Conservation (phyloP, 64 coral and sea anemone genomes). For the Montipora cactus region DNA sequence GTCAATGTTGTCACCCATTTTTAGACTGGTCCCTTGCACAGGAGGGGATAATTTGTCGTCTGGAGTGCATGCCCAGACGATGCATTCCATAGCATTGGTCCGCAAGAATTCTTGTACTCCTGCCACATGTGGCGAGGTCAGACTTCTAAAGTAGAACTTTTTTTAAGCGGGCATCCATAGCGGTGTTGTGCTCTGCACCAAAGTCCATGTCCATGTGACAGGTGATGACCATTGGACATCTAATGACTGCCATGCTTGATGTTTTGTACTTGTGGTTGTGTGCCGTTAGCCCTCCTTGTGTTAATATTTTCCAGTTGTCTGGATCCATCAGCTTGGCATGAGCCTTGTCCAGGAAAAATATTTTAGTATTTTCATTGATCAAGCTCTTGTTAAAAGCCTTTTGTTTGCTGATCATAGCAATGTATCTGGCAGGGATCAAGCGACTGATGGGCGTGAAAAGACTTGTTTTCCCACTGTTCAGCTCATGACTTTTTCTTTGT, state of each 20-base stretch:
- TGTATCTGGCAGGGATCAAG: neutral
- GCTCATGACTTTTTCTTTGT: constrained; percentile 42
- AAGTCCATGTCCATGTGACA: constrained; percentile 11
- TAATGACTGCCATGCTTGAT: neutral
- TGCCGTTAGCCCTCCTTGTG: constrained; percentile 3
- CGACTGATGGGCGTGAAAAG: neutral
- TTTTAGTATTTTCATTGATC: neutral
- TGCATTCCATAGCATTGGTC: constrained; percentile 3
- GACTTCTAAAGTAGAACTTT: neutral
- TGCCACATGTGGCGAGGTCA: neutral
- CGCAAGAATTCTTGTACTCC: neutral
- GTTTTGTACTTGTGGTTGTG: neutral
- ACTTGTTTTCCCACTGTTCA: constrained; percentile 10
- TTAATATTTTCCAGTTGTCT: constrained; percentile 46
- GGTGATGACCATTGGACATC: constrained; percentile 17
- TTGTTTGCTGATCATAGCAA: constrained; percentile 5
- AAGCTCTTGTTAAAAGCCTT: constrained; percentile 10
- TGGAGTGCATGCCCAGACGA: constrained; percentile 18
- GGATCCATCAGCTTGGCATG: constrained; percentile 4
- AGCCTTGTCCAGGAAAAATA: constrained; percentile 10
- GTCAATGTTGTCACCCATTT: neutral
- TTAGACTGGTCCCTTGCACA: neutral
- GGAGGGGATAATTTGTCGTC: neutral
- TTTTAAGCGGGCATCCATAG: neutral
- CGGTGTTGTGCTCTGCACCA: neutral